phyloP scores from a whole-genome alignment of 2,888 invertebrate species.

The Diploptera punctata region DNA sequence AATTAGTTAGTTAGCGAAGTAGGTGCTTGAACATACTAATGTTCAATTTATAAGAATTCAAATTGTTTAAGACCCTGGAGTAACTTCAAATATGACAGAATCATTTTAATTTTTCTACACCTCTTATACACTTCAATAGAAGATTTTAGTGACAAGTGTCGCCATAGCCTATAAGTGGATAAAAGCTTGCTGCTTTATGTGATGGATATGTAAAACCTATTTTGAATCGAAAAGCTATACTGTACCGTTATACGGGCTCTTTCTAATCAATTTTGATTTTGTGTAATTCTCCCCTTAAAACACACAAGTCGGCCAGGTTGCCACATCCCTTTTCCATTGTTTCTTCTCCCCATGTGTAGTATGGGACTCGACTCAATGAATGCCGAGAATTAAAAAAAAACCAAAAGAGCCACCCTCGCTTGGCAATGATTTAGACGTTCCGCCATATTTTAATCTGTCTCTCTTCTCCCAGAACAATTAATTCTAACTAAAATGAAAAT shows the following conservation, averaged over 20 bases:
- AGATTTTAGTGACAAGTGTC: too few species aligned
- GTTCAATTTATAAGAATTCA: too few species aligned
- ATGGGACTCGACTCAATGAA: conserved; percentile 9
- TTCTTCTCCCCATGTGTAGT: conserved; percentile 5
- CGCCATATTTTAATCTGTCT: conserved; percentile 18
- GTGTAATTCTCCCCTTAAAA: conserved; percentile 13
- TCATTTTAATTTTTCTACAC: too few species aligned
- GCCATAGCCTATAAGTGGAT: too few species aligned
- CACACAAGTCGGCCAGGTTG: conserved; percentile 22
- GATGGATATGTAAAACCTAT: too few species aligned
- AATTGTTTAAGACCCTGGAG: too few species aligned
- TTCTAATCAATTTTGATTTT: conserved; percentile 4
- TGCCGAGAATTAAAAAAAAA: neutral
- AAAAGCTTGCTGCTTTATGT: too few species aligned
- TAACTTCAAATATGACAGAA: too few species aligned
- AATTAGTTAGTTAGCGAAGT: too few species aligned
- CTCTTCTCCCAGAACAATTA: conserved; percentile 22
- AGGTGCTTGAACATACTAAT: too few species aligned
- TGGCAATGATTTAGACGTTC: conserved; percentile 26
- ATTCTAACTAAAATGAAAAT: conserved; percentile 23
- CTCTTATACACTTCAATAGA: too few species aligned
- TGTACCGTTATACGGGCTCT: conserved; percentile 18
- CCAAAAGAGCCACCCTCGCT: neutral
- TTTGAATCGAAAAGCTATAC: too few species aligned
- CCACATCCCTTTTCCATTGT: conserved; percentile 3